Base-by-base conservation (phyloP, 2,888 invertebrate genomes). In the Dasysyrphus tricinctus region DNA sequence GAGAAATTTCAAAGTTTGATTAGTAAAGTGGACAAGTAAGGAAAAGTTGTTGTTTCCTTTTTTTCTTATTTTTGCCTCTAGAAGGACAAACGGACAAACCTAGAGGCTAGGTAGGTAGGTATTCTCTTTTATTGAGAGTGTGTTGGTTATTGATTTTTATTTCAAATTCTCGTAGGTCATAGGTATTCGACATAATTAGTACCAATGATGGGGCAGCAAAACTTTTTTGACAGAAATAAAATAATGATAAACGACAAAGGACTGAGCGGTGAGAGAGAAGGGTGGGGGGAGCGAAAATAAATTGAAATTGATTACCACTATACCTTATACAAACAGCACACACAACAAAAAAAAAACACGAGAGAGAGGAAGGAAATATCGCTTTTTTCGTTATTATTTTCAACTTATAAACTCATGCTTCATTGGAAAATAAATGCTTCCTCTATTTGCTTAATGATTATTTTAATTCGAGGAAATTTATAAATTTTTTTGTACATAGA, bases 1-100 rank as follows among this genome's bases (percentile, higher is more conserved):
- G 76, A 85, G 84, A 85, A 85, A 85, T 85, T 76, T 80, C 84
- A 85, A 85, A 85, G 84, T 80, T 85, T 85, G 84, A 85, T 85
- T 85, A 85, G 84, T 85, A 85, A 85, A 84, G 84, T 84, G 84
- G 80, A 84, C 80, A 76, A 82, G 67, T 63, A 75, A 63, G 2
- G 34, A 32, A 84, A 84, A 42, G 47, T 59, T 65, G 54, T 63
- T 61, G 12, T 24, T n/a, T 54, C 5, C 5, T 12, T 12, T 24
- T 14, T 54, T 19, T 59, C 59, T 63, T 49, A 54, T 65, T 56
- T 37, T 65, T 11, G 42, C 42, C 19, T 39, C 61, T 54, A 70
- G 63, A 12, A 75, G 63, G 69, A 39, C 59, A 74, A 19, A 57
- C 16, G 63, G 63, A 47, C 59, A 74, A 39, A 65, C 29, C 39